Evolutionary conservation across 1,140 invertebrate genomes (phyloP), one percentile per base, ranked within the genome.

Genomic region (Lycorma delicatula): DNA sequence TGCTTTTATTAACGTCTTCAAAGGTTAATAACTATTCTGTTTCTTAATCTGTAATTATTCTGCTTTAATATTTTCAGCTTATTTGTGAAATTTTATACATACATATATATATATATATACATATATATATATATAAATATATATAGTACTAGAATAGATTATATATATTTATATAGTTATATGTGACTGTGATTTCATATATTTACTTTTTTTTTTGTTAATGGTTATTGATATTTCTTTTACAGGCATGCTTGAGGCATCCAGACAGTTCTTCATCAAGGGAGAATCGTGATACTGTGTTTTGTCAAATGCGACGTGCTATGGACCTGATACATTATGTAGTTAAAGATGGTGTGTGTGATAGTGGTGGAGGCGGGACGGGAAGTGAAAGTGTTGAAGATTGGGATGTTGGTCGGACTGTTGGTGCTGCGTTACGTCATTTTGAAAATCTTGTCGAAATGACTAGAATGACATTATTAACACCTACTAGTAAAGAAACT

Each of bases 271-370:
- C 85, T 50, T 87, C 90, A 27, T 91, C 95, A 0, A 81, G 90
- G 58, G 91, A 97, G 71, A 98, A 97, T 73, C 79, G 96, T 7
- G 94, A 98, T 71, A 97, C 94, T 0, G 94, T 99, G 5, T 95
- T 96, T 74, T 93, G 91, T 68, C 92, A 97, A 74, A 98, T 99
- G 87, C 78, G 94, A 59, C 80, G 93, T 60, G 93, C 95, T 16
- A 93, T 99, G 84, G 93, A 98, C 73, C 81, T 98, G 34, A 94
- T 99, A 68, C 95, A 98, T 75, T 93, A 92, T 71, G 93, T 98
- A 46, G 91, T 98, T 16, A 93, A 94, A 70, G 93, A 97, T 69
- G 93, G 93, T 4, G 86, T 93, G 9, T 73, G 89, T 28, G 82
- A 66, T 31, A 56, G 60, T 31, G 60, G 61, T 12, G 64, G 58